Conservation (phyloP, 2,113 vertebrate genomes). For the Alectura lathami region DNA sequence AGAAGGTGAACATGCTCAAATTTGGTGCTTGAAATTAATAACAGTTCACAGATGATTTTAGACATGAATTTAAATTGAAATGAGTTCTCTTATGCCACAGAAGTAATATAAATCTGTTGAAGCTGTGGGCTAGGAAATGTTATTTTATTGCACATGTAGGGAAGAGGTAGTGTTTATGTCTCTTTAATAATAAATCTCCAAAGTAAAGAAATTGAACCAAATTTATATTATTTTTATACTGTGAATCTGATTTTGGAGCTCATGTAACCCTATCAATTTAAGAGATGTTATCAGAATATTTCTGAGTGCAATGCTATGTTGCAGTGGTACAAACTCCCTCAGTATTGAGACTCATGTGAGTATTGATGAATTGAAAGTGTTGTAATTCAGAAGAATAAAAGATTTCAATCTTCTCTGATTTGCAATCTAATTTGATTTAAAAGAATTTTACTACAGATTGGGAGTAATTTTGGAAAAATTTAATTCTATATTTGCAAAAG, state of each 20-base stretch:
- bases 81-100: neutral
- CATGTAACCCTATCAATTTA: neutral
- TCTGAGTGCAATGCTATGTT: neutral
- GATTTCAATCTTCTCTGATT: neutral
- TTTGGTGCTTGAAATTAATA: neutral
- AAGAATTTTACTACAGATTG: neutral
- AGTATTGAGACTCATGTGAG: neutral
- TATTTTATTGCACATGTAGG: neutral
- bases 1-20: neutral
- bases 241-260: neutral
- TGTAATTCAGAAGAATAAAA: neutral
- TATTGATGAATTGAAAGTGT: neutral
- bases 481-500: neutral
- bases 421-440: neutral
- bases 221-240: neutral
- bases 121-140: neutral
- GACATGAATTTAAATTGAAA: neutral
- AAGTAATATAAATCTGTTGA: neutral
- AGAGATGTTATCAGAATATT: neutral
- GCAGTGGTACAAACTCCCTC: neutral
- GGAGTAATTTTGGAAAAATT: neutral
- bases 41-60: neutral
- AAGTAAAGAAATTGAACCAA: neutral
- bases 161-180: neutral
- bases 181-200: neutral